A percentile compares a stretch with the other conserved stretches of the same genome.
phyloP scores from a whole-genome alignment of 2,113 vertebrate species.

The Centropristis striata region DNA sequence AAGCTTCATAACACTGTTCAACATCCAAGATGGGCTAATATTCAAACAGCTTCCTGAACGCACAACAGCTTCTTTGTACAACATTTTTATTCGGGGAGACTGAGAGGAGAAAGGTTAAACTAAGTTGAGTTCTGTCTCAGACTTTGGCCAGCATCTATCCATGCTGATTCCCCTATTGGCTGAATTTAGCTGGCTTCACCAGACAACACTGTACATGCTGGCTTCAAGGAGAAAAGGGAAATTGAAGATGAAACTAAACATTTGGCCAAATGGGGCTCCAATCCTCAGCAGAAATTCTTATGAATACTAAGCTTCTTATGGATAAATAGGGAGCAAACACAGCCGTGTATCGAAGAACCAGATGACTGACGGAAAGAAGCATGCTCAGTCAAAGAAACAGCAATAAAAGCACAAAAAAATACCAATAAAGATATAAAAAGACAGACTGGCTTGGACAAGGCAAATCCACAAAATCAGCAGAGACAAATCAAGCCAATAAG shows the following conservation, averaged over 20 bases:
- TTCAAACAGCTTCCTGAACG: conserved; percentile 85
- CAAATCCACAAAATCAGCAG: conserved; percentile 64
- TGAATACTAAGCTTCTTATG: conserved; percentile 70
- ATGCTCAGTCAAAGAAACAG: conserved; percentile 41
- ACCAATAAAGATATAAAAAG: conserved; percentile 12
- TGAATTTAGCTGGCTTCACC: conserved; percentile 84
- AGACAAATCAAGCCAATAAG: conserved; percentile 38
- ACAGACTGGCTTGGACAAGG: conserved; percentile 46
- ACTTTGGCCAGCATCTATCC: conserved; percentile 83
- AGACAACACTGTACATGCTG: conserved; percentile 77
- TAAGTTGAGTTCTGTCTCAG: conserved; percentile 85
- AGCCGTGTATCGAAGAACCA: conserved; percentile 77
- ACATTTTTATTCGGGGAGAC: conserved; percentile 50
- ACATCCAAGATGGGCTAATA: conserved; percentile 91
- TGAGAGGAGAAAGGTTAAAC: conserved; percentile 48
- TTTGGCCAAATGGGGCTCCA: conserved; percentile 77
- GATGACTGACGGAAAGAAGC: conserved; percentile 74
- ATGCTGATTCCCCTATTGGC: conserved; percentile 58
- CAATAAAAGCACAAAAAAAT: conserved; percentile 34
- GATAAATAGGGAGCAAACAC: conserved; percentile 78
- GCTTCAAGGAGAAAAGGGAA: conserved; percentile 68
- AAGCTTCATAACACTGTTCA: conserved; percentile 79
- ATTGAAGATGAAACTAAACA: conserved; percentile 78
- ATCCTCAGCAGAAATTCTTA: conserved; percentile 60
- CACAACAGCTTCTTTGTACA: conserved; percentile 90